A percentile compares a stretch with the other conserved stretches of the same genome.
phyloP scores from a whole-genome alignment of 2,797 vertebrate genomes.

The Danio albolineatus region DNA sequence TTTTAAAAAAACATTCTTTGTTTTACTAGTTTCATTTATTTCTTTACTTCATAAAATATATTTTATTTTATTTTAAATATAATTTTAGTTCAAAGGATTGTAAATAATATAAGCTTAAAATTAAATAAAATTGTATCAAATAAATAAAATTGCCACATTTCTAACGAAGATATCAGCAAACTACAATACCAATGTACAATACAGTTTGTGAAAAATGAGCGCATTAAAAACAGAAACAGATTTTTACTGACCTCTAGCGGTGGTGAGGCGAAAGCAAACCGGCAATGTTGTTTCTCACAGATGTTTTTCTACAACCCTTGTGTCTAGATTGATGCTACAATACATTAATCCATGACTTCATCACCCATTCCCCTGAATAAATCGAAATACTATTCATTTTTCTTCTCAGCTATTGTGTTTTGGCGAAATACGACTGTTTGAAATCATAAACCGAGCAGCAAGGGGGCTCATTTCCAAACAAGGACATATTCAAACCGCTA shows the following conservation, averaged over 20 bases:
- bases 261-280: not conserved
- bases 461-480: conserved; percentile 46
- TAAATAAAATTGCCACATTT: too few species aligned
- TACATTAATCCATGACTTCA: not conserved
- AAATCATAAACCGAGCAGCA: conserved; percentile 14
- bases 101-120: not conserved
- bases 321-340: not conserved
- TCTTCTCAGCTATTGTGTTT: conserved; percentile 20
- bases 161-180: not conserved
- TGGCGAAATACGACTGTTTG: not conserved
- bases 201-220: not conserved
- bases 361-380: not conserved
- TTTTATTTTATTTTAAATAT: too few species aligned
- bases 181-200: not conserved
- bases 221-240: conserved; percentile 7
- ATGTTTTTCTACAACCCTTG: not conserved
- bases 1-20: too few species aligned
- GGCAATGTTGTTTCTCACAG: not conserved
- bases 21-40: too few species aligned
- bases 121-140: not conserved
- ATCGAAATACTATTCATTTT: conserved; percentile 19
- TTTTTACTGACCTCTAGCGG: conserved; percentile 53
- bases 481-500: conserved; percentile 45
- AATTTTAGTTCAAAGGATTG: not conserved
- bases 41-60: too few species aligned